phyloP scores from a whole-genome alignment of 2,888 invertebrate genomes.

The Phengaris alcon region DNA sequence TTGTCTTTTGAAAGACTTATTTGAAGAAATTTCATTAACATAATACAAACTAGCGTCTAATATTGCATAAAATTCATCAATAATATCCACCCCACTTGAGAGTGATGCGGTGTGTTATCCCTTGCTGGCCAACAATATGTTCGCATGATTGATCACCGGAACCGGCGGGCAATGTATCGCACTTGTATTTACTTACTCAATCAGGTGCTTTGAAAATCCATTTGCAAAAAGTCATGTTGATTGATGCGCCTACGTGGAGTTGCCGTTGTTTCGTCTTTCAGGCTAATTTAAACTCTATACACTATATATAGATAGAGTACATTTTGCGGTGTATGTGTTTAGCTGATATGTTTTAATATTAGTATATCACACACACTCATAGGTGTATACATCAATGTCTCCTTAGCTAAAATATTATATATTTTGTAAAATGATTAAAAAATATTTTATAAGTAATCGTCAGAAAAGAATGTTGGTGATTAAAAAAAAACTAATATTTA shows the following conservation, averaged over 20 bases:
- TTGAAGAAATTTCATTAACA: slow-evolving; percentile 21
- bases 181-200: slow-evolving; percentile 41
- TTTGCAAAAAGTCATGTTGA: slow-evolving; percentile 41
- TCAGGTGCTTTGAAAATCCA: slow-evolving; percentile 43
- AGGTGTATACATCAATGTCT: slow-evolving; percentile 27
- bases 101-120: slow-evolving; percentile 46
- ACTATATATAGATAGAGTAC: background rate
- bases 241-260: slow-evolving; percentile 37
- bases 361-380: slow-evolving; percentile 7
- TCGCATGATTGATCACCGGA: slow-evolving; percentile 48
- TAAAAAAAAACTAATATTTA: no score
- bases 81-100: slow-evolving; percentile 47
- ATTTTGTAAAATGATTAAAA: background rate
- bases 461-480: background rate
- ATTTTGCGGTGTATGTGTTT: background rate
- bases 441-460: background rate
- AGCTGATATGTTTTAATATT: slow-evolving; percentile 15
- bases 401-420: background rate
- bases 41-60: slow-evolving; percentile 55
- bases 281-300: slow-evolving; percentile 18
- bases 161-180: slow-evolving; percentile 34
- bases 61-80: slow-evolving; percentile 56
- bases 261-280: slow-evolving; percentile 30
- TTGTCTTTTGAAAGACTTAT: background rate
- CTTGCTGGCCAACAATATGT: slow-evolving; percentile 48